Base-by-base conservation (phyloP, 2,888 invertebrate species). In the Drosophila anomelani region DNA sequence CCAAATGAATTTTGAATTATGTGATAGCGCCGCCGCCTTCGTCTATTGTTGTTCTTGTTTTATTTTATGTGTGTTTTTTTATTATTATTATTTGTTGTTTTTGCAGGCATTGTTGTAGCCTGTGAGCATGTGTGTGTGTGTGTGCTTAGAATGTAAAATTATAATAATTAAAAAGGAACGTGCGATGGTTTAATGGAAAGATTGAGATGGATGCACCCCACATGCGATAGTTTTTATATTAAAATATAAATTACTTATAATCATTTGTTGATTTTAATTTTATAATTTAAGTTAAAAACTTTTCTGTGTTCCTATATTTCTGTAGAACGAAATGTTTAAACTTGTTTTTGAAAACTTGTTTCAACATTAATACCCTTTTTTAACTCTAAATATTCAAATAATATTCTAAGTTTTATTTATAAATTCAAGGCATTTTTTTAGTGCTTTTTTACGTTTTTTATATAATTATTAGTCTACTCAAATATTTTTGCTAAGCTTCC, bases 1-100 rank as follows among this genome's bases (percentile, higher is more conserved):
- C 74, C 80, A 84, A 85, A 87, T 88, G 88, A 87, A 85, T 66
- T 66, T 62, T 66, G 63, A 61, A 66, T 87, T 87, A 85, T 87
- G 83, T 68, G 78, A 82, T 77, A 79, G 81, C 85, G 76, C 79
- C 82, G 76, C 79, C 82, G 82, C 85, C 83, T 87, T 75, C 59
- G 20, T 36, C 51, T 15, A 51, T 51, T 51, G 51, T 51, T 51
- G 34, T 51, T 51, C 51, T 49, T 32, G 34, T 26, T 46, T 9
- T 46, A 26, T 46, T 26, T 43, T 47, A 29, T 39, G 41, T 41
- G n/a, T 49, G 43, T 60, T 55, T 60, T 36, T 23, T 49, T 49
- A 1, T 49, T 51, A 17, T 51, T 51, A 32, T 32, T 47, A 47
- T 34, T 51, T 51, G 34, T 51, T 51, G 17, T 51, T 59, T 54